Percentiles rank a stretch among this genome's conserved stretches.
Evolutionary conservation across 2,113 vertebrate genomes (phyloP).

Genomic region (Charina bottae): DNA sequence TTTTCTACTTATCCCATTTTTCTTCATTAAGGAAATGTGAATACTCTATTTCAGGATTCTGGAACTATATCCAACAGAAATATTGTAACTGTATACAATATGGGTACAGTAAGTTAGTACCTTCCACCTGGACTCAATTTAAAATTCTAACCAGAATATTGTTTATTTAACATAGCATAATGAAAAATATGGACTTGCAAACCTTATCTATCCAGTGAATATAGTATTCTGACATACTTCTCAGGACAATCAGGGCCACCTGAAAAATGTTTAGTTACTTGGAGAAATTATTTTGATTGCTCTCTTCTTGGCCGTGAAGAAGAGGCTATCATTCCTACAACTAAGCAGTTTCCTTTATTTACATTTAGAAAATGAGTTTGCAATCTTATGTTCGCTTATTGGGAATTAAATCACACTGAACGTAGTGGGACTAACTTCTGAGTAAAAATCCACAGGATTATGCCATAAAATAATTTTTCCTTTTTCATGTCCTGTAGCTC

Average conservation of each 20-base stretch:
- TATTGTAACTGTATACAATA: neutral
- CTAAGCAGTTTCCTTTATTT: neutral
- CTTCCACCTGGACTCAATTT: neutral
- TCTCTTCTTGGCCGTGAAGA: neutral
- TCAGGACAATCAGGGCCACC: neutral
- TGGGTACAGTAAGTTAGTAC: neutral
- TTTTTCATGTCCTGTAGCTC: neutral
- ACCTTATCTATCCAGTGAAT: neutral
- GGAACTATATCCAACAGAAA: neutral
- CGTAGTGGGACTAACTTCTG: neutral
- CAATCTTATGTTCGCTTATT: neutral
- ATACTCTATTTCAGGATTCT: neutral
- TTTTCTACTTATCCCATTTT: neutral
- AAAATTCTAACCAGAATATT: neutral
- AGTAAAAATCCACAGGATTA: neutral
- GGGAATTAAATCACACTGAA: neutral
- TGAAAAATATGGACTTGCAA: neutral
- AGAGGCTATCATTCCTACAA: neutral
- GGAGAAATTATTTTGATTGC: neutral
- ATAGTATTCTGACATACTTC: neutral
- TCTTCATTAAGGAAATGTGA: neutral
- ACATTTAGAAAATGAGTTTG: neutral
- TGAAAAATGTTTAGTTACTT: neutral
- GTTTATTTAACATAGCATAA: neutral
- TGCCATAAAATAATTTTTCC: neutral